Evolutionary conservation across 2,888 invertebrate genomes (phyloP).

Genomic region (Drosophila koepferae): DNA sequence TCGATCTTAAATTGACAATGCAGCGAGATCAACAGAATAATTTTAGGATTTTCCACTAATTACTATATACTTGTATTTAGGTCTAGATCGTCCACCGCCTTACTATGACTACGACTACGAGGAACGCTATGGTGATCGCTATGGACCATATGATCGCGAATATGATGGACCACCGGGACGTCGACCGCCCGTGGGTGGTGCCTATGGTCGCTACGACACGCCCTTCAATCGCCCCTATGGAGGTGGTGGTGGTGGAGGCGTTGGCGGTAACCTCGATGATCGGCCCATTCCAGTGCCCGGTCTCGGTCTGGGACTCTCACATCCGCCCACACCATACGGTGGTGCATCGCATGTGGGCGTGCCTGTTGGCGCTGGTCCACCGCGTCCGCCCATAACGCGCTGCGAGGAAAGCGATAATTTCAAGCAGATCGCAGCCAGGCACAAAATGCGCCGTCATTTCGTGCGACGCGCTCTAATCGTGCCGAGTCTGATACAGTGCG

Average conservation of each 20-base stretch:
- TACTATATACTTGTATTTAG: constrained; percentile 48
- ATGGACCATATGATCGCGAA: constrained; percentile 82
- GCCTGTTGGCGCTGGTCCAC: constrained; percentile 83
- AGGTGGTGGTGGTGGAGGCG: constrained; percentile 54
- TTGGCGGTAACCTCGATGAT: constrained; percentile 64
- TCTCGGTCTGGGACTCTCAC: constrained; percentile 66
- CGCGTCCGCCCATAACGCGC: constrained; percentile 86
- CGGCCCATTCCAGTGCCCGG: constrained; percentile 77
- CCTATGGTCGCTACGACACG: constrained; percentile 82
- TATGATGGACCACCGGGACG: constrained; percentile 81
- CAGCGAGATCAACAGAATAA: constrained; percentile 27
- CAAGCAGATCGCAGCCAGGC: constrained; percentile 92
- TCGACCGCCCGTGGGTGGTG: constrained; percentile 66
- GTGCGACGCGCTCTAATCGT: constrained; percentile 91
- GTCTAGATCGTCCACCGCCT: constrained; percentile 82
- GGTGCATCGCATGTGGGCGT: constrained; percentile 53
- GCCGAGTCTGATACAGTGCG: constrained; percentile 91
- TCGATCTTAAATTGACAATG: neutral
- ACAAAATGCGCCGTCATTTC: constrained; percentile 92
- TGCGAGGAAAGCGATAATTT: constrained; percentile 94
- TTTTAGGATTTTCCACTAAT: constrained; percentile 5
- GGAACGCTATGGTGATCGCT: constrained; percentile 82
- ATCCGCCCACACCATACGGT: constrained; percentile 70
- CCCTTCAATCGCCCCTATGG: constrained; percentile 83
- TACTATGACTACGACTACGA: constrained; percentile 84